Evolutionary conservation across 2,888 invertebrate species (phyloP).

Genomic region (Chrysolina haemoptera): DNA sequence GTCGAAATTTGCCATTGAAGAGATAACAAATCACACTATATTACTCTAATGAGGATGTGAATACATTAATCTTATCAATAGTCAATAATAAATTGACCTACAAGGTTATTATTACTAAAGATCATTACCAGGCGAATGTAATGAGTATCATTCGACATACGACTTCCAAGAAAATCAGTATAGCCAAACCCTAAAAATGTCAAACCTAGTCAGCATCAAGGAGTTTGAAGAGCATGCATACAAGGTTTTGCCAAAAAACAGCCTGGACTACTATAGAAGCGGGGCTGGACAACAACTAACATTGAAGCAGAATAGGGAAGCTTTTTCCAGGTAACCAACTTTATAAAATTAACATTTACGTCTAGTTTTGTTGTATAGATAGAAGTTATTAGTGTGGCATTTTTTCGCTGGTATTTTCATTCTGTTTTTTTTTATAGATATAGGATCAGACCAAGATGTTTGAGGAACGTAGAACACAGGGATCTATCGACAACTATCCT

Average conservation of each 20-base stretch:
- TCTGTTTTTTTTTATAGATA: slow-evolving; percentile 71
- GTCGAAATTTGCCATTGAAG: background rate
- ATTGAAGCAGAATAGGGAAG: slow-evolving; percentile 79
- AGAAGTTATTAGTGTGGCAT: no score
- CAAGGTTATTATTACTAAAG: background rate
- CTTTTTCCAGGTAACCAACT: slow-evolving; percentile 77
- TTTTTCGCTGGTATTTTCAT: no score
- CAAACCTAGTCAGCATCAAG: slow-evolving; percentile 72
- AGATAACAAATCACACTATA: background rate
- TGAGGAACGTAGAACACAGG: slow-evolving; percentile 81
- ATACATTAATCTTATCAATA: slow-evolving; percentile 24
- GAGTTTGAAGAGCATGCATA: slow-evolving; percentile 85
- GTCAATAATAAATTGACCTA: slow-evolving; percentile 23
- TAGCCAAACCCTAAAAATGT: slow-evolving; percentile 47
- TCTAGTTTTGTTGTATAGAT: background rate
- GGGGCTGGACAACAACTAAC: slow-evolving; percentile 88
- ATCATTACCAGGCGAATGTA: background rate
- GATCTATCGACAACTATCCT: slow-evolving; percentile 77
- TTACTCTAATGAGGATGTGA: background rate
- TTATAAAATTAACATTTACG: background rate
- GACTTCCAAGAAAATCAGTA: background rate
- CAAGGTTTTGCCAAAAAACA: slow-evolving; percentile 76
- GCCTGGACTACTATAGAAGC: slow-evolving; percentile 88
- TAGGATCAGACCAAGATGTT: slow-evolving; percentile 83
- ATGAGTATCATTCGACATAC: background rate